Base-by-base conservation (phyloP, 1,140 invertebrate species). In the Panagrolaimus sp. region DNA sequence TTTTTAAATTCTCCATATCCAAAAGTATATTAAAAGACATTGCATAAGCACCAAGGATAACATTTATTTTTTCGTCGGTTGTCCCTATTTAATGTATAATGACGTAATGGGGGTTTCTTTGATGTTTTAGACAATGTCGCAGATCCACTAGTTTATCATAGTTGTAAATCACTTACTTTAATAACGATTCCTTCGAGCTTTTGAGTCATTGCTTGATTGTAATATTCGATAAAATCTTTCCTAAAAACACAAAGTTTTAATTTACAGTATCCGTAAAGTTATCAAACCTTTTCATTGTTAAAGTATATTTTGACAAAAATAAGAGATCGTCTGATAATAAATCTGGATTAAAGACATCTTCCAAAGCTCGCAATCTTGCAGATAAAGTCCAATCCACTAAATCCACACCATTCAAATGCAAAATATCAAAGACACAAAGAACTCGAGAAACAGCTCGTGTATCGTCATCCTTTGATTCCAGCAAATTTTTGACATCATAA, bases 171-270 rank as follows among this genome's bases (percentile, higher is more conserved):
- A 4, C n/a, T 43, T 26, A 66, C 73, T 45, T 77, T 77, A n/a
- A 77, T 67, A 17, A 77, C 75, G 47, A 77, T 69, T 32, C 75
- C 75, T 68, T 77, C 77, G 62, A 68, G 28, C 32, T 38, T 32
- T 32, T 64, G 15, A 28, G n/a, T 14, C 63, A 64, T 64, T 14
- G 28, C 28, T 6, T 71, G 45, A 26, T 76, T 79, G 46, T 79
- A 76, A 48, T 52, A 79, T 47, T 76, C 62, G 1, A 48, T 46
- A 62, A 76, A 78, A 10, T 77, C 52, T 65, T 74, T 17, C 4
- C 74, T 76, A 65, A 43, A 74, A 43, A 10, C 6, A 70, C 2
- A 4, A 38, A 45, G 15, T 15, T 0, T 63, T n/a, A 64, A 38
- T 4, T 45, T 44, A 10, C 8, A 62, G 17, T 12, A 8, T 55